A percentile compares a stretch with the other conserved stretches of the same genome.
Conservation (phyloP, 2,888 invertebrate genomes). For the Tipula lateralis region DNA sequence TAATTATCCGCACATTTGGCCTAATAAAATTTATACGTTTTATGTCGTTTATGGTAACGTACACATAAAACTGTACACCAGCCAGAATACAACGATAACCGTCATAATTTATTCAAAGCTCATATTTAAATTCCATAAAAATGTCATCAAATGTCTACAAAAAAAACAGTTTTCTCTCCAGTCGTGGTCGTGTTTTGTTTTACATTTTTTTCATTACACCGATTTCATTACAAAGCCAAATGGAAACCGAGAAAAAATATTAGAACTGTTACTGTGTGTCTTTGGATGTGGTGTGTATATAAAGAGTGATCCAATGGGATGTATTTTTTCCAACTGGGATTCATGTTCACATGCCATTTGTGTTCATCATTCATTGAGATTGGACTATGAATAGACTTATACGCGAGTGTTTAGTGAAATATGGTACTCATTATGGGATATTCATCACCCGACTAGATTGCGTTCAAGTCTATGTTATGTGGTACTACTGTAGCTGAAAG, state of each 20-base stretch:
- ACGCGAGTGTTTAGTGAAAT: too few species aligned
- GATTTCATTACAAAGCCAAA: background rate
- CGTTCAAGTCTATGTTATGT: too few species aligned
- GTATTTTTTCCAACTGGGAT: too few species aligned
- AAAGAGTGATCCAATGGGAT: too few species aligned
- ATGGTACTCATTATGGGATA: too few species aligned
- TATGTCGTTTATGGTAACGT: background rate
- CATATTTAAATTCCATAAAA: background rate
- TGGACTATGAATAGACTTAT: too few species aligned
- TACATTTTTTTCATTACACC: background rate
- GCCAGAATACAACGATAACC: background rate
- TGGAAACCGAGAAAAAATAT: background rate
- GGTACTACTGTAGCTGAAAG: too few species aligned
- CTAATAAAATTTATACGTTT: background rate
- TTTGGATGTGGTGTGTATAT: background rate
- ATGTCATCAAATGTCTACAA: background rate
- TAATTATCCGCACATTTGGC: background rate
- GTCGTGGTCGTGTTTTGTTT: background rate
- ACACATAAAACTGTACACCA: background rate
- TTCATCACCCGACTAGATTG: too few species aligned
- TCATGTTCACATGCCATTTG: too few species aligned
- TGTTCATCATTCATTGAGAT: too few species aligned
- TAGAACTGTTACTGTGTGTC: too few species aligned
- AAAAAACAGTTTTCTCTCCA: background rate
- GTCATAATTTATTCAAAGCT: slow-evolving; percentile 5